Conservation (phyloP, 2,113 vertebrate genomes). For the Gorsachius goisagi region DNA sequence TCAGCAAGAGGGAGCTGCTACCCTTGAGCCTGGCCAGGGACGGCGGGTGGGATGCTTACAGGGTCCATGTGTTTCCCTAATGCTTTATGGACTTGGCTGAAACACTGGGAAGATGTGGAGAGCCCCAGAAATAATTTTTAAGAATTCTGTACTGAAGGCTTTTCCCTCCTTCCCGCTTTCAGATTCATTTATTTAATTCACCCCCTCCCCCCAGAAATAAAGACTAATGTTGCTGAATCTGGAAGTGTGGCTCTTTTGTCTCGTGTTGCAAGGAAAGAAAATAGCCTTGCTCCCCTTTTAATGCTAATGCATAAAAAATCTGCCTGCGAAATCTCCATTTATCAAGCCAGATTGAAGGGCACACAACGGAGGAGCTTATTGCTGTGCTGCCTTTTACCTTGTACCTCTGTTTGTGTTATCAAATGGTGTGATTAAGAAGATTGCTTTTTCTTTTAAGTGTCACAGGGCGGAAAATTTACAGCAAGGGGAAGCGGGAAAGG, state of each 20-base stretch:
- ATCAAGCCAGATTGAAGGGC: constrained; percentile 26
- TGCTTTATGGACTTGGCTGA: not conserved
- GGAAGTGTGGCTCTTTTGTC: not conserved
- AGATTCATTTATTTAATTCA: not conserved
- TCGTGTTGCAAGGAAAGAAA: not conserved
- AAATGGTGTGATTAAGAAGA: constrained; percentile 30
- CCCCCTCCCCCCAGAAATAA: not conserved
- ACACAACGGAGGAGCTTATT: not conserved
- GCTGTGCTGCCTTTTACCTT: not conserved
- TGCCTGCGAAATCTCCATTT: not conserved
- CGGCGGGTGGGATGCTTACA: not conserved
- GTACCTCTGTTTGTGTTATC: constrained; percentile 12
- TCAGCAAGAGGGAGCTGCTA: not conserved
- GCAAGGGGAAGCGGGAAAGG: not conserved
- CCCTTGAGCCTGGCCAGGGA: not conserved
- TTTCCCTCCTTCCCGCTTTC: not conserved
- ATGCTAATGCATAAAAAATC: constrained; percentile 26
- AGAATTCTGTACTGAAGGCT: not conserved
- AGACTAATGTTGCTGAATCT: not conserved
- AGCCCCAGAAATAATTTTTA: not conserved
- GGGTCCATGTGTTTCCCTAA: not conserved
- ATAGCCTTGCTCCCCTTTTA: constrained; percentile 23
- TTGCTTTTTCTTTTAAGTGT: constrained; percentile 9
- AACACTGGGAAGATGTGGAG: not conserved
- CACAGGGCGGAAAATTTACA: not conserved